phyloP scores from a whole-genome alignment of 1,140 invertebrate genomes.

The Diplogasteroides magnus region DNA sequence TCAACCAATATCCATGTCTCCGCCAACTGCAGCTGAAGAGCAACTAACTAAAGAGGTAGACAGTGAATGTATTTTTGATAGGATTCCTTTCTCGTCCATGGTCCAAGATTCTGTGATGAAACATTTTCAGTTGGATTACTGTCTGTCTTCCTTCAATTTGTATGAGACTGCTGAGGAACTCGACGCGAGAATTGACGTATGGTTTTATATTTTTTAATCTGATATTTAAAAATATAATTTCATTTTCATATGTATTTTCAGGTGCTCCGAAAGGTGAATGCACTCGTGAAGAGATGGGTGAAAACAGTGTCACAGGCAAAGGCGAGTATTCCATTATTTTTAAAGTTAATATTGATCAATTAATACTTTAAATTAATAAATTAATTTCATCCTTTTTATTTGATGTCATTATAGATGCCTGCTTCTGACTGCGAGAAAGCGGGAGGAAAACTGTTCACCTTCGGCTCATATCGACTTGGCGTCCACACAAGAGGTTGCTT shows the following conservation, averaged over 20 bases:
- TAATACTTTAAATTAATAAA: too few species aligned
- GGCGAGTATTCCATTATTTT: not conserved
- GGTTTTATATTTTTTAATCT: too few species aligned
- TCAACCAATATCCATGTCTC: slow-evolving; percentile 42
- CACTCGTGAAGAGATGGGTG: slow-evolving; percentile 49
- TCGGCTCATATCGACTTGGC: slow-evolving; percentile 85
- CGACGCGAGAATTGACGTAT: slow-evolving; percentile 43
- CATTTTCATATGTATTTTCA: too few species aligned
- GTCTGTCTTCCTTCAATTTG: slow-evolving; percentile 36
- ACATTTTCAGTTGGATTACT: slow-evolving; percentile 42
- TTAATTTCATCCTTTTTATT: too few species aligned
- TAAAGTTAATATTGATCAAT: slow-evolving; percentile 4
- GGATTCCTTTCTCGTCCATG: too few species aligned
- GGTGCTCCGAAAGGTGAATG: slow-evolving; percentile 47
- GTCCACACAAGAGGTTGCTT: slow-evolving; percentile 70
- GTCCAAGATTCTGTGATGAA: too few species aligned
- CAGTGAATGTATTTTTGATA: too few species aligned
- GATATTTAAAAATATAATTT: too few species aligned
- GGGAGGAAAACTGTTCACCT: slow-evolving; percentile 97
- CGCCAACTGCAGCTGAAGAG: slow-evolving; percentile 36
- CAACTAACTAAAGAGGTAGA: too few species aligned
- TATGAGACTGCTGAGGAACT: slow-evolving; percentile 48
- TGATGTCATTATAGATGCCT: slow-evolving; percentile 10
- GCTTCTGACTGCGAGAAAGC: slow-evolving; percentile 54
- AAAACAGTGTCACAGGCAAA: slow-evolving; percentile 38